A percentile compares a stretch with the other conserved stretches of the same genome.
phyloP scores from a whole-genome alignment of 1,140 invertebrate species.

The Paralvinella palmiformis region DNA sequence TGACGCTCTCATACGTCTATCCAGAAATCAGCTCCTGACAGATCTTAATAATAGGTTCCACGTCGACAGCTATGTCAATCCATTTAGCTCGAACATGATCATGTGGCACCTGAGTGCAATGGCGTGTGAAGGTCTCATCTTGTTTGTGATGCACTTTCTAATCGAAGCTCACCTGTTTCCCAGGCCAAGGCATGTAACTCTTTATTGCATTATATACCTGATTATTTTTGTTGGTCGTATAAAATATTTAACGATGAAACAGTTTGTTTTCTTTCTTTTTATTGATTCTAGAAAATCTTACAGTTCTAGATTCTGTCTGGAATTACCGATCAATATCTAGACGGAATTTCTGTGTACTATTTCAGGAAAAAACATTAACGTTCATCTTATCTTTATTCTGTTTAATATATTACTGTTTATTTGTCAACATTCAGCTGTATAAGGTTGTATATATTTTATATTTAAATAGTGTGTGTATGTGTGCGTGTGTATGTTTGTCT shows the following conservation, averaged over 20 bases:
- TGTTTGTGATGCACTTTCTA: conserved; percentile 35
- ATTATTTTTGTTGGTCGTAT: background rate
- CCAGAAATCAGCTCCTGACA: conserved; percentile 33
- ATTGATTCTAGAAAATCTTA: no score
- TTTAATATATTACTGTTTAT: no score
- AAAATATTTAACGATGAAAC: background rate
- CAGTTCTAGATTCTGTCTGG: no score
- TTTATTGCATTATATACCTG: conserved; percentile 16
- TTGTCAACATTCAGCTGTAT: no score
- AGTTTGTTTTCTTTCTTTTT: conserved; percentile 1
- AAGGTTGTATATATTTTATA: no score
- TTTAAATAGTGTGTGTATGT: no score
- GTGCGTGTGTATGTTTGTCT: no score
- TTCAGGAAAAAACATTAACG: no score
- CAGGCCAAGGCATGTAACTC: conserved; percentile 18
- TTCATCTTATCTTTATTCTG: no score
- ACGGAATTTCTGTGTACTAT: no score
- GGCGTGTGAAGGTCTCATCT: conserved; percentile 35
- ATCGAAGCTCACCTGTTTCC: conserved; percentile 23
- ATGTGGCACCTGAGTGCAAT: conserved; percentile 36
- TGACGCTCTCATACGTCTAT: conserved; percentile 39
- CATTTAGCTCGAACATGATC: conserved; percentile 36
- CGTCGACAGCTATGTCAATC: conserved; percentile 32
- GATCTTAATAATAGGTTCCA: conserved; percentile 29
- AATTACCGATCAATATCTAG: no score